Evolutionary conservation across 2,888 invertebrate genomes (phyloP).

Genomic region (Fabriciana adippe): DNA sequence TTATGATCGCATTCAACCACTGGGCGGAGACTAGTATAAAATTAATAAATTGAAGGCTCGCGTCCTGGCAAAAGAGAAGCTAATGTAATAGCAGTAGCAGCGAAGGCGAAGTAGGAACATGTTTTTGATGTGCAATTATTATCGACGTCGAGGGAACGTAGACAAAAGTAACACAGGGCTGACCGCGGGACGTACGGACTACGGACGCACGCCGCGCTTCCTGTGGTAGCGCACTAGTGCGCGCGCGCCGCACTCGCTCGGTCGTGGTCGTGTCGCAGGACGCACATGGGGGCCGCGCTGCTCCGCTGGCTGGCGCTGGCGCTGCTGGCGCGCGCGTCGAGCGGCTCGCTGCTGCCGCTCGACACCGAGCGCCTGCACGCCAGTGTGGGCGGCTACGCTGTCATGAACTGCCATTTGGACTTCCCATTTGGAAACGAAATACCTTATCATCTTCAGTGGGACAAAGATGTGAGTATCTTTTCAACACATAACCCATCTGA

Average conservation of each 20-base stretch:
- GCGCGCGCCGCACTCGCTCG: constrained; percentile 34
- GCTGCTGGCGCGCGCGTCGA: constrained; percentile 33
- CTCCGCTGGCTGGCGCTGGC: constrained; percentile 33
- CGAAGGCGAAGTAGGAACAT: too few species aligned
- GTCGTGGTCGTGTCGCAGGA: constrained; percentile 27
- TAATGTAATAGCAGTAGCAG: too few species aligned
- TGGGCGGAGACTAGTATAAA: too few species aligned
- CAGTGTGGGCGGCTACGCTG: constrained; percentile 88
- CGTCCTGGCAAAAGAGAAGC: too few species aligned
- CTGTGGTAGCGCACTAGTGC: constrained; percentile 33
- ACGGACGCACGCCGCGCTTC: constrained; percentile 18
- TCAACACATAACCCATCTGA: not conserved
- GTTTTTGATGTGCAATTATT: constrained; percentile 3
- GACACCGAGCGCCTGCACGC: constrained; percentile 82
- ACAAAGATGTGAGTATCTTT: constrained; percentile 88
- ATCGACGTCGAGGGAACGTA: constrained; percentile 23
- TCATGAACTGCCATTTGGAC: constrained; percentile 92
- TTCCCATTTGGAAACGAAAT: constrained; percentile 93
- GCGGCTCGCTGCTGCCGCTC: constrained; percentile 64
- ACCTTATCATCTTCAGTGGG: constrained; percentile 94
- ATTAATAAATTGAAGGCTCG: too few species aligned
- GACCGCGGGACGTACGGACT: constrained; percentile 29
- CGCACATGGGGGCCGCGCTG: constrained; percentile 22
- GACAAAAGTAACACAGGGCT: constrained; percentile 31
- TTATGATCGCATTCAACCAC: too few species aligned